Evolutionary conservation across 2,888 invertebrate genomes (phyloP).

Genomic region (Smittia sp.): DNA sequence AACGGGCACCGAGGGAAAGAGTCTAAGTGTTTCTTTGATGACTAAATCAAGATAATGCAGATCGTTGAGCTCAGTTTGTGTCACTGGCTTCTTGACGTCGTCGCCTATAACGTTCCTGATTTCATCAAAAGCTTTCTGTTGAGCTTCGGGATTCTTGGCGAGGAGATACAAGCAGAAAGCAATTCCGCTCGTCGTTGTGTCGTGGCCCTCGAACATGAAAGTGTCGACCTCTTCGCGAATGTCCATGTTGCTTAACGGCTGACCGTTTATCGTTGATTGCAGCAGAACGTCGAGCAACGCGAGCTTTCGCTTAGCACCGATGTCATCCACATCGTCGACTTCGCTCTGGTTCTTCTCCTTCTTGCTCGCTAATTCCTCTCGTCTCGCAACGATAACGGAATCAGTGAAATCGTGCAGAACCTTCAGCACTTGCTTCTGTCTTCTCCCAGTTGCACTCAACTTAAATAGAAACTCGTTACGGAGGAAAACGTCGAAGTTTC

Average conservation of each 20-base stretch:
- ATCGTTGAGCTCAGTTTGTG: conserved; percentile 47
- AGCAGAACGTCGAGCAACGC: conserved; percentile 68
- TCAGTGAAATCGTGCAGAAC: conserved; percentile 58
- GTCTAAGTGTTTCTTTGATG: conserved; percentile 50
- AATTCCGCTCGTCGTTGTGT: conserved; percentile 57
- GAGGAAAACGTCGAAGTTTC: conserved; percentile 52
- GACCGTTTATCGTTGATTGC: conserved; percentile 60
- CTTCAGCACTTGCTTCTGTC: conserved; percentile 55
- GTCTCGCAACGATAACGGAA: conserved; percentile 56
- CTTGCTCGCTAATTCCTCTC: conserved; percentile 49
- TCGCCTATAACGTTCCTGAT: conserved; percentile 51
- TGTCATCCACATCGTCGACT: conserved; percentile 36
- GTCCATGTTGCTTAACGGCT: conserved; percentile 59
- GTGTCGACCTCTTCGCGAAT: conserved; percentile 71
- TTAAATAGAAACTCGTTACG: conserved; percentile 52
- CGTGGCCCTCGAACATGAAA: too few species aligned
- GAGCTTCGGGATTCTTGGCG: conserved; percentile 54
- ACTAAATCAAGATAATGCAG: conserved; percentile 52
- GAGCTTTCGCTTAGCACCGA: conserved; percentile 61
- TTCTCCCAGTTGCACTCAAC: conserved; percentile 59
- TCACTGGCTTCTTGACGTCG: conserved; percentile 48
- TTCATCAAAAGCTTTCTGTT: conserved; percentile 57
- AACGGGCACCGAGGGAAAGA: conserved; percentile 28
- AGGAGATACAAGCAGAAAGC: conserved; percentile 56
- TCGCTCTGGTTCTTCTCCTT: conserved; percentile 35